These are phyloP conservation scores for Drosophila borborema DNA, from an alignment of 2,888 invertebrate genomes.

Conservation along the genomic window DNA sequence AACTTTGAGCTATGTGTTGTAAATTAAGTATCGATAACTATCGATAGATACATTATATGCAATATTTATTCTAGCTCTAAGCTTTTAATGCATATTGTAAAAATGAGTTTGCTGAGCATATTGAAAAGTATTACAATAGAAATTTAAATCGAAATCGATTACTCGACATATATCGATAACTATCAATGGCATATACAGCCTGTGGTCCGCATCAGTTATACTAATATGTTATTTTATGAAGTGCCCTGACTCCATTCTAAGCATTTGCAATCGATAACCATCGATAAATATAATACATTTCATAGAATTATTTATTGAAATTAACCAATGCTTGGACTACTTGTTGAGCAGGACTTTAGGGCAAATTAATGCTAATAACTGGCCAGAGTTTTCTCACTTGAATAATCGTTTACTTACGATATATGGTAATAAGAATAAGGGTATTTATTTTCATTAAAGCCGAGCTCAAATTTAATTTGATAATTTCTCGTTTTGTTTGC, in stretches of 20 bases:
- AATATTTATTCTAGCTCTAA: too few relatives aligned
- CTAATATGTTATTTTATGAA: too few relatives aligned
- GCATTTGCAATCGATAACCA: not conserved
- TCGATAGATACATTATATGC: not conserved
- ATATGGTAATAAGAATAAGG: not conserved
- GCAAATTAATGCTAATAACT: not conserved
- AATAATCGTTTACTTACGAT: not conserved
- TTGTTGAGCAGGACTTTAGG: not conserved
- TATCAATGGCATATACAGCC: not conserved
- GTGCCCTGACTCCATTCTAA: not conserved
- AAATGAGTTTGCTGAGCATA: too few relatives aligned
- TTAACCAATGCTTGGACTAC: too few relatives aligned
- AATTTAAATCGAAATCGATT: too few relatives aligned
- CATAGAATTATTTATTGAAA: not conserved
- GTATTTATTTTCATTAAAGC: not conserved
- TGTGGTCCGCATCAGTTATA: fast-evolving
- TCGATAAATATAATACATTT: not conserved
- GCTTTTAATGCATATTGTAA: too few relatives aligned
- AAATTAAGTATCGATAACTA: not conserved
- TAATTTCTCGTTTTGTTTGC: not conserved
- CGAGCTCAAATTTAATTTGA: not conserved
- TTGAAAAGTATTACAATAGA: too few relatives aligned
- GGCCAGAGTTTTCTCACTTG: too few relatives aligned
- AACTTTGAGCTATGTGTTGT: not conserved
- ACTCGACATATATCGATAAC: not conserved